Evolutionary conservation across 2,888 invertebrate species (phyloP), one percentile per base, ranked within the genome.

Genomic region (Drosophila monieri): DNA sequence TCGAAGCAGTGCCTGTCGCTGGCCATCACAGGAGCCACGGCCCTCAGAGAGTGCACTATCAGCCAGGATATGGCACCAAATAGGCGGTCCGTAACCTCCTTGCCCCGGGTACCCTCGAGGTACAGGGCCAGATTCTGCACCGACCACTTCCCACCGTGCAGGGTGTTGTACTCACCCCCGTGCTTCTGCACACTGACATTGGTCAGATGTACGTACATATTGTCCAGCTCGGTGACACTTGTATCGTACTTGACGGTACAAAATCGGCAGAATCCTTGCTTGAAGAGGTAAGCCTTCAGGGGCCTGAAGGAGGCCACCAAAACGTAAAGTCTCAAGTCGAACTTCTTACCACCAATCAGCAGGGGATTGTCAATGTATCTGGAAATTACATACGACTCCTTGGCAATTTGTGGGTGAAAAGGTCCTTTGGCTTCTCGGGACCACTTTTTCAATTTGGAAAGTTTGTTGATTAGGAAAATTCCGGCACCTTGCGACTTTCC

Each of bases 151-250:
- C 98, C 98, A 3, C 98, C 98, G 87, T 98, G 98, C 55, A 97
- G 93, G 72, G 95, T 96, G 90, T 98, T 98, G 90, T 98, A 98
- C 89, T 98, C 98, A 15, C 96, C 97, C 72, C 98, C 98, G 89
- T 98, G 97, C 91, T 98, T 98, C 92, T 99, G 98, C 10, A 99
- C 97, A 56, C 98, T 98, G 2, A 98, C 98, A 90, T 98, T 98
- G 15, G 98, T 98, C 56, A 98, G 93, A 92, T 98, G 98, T 39
- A 98, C 96, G 89, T 97, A 98, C 96, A 97, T 97, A 89, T 96
- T 98, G 91, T 97, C 97, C 80, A 96, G 92, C 90, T 97, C 97
- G 47, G 95, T 96, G 30, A 96, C 95, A 90, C 95, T 97, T 1
- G 96, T 96, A 89, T 97, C 97, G 89, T 98, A 98, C 90, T 98